Conservation (phyloP, 2,888 invertebrate species). For the Andrena praecox region DNA sequence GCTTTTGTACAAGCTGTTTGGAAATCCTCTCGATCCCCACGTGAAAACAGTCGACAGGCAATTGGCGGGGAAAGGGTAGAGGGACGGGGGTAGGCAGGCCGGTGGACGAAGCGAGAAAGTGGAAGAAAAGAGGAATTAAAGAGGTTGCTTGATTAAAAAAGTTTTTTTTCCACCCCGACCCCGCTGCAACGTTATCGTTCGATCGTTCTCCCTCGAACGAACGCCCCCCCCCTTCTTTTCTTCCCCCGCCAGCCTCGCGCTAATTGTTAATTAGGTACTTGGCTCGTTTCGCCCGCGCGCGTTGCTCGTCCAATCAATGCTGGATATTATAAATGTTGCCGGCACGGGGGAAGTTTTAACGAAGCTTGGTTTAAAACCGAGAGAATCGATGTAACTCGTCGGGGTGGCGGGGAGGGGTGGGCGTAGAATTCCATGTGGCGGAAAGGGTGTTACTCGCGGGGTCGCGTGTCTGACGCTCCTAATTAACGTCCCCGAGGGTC, state of each 20-base stretch:
- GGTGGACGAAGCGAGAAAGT: neutral
- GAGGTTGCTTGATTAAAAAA: conserved; percentile 28
- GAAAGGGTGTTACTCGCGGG: conserved; percentile 1
- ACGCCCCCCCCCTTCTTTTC: neutral
- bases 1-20: conserved; percentile 49
- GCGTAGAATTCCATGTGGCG: neutral
- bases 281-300: neutral
- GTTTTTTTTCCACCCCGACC: neutral
- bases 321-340: conserved; percentile 27
- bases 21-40: conserved; percentile 24
- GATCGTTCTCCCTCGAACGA: neutral
- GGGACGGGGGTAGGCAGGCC: too few relatives aligned
- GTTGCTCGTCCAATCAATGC: conserved; percentile 20
- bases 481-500: conserved; percentile 52
- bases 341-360: conserved; percentile 48
- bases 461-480: conserved; percentile 36
- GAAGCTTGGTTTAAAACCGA: conserved; percentile 27
- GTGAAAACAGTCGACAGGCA: conserved; percentile 38
- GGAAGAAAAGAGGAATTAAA: neutral
- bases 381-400: conserved; percentile 11
- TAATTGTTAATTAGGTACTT: conserved; percentile 50
- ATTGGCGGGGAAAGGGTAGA: neutral
- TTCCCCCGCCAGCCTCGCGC: neutral
- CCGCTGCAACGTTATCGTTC: neutral
- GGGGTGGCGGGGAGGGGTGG: neutral